Base-by-base conservation (phyloP, 2,888 invertebrate genomes). In the Apamea epomidion region DNA sequence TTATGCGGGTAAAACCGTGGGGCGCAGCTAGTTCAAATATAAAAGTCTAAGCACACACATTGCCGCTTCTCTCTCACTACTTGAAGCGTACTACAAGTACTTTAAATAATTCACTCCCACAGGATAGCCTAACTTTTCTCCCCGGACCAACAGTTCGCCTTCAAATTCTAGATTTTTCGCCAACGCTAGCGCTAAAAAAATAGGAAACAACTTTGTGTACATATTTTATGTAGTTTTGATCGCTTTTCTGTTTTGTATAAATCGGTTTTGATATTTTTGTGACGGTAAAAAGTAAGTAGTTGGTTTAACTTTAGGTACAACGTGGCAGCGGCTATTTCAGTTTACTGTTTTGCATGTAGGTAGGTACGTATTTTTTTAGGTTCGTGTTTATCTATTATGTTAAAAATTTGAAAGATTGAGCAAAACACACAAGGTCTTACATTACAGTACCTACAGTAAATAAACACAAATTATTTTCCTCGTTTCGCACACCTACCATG, bases 51-150 rank as follows among this genome's bases (percentile, higher is more conserved):
- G 25, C n/a, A 71, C 60, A 81, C n/a, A 71, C 42, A 0, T 8
- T 18, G 18, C 29, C 32, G n/a, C n/a, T 75, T 32, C 10, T 21
- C 74, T 48, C 74, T 48, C 67, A 32, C 48, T 16, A 58, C 80
- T 80, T 64, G 37, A 68, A 75, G 45, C 68, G 21, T 32, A n/a
- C n/a, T n/a, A n/a, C n/a, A n/a, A 29, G 48, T 72, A 85, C 67
- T 75, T 75, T 81, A 73, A 73, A 75, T 85, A 81, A 83, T 83
- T 83, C 58, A 60, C 72, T 85, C 51, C 85, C 69, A 64, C 62
- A 42, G 51, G 64, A 69, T 21, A 7, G 6, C 16, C 67, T 29
- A 74, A 80, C 65, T 80, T 80, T 76, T 3, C 64, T n/a, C n/a
- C 16, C 14, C 62, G 12, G n/a, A 71, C 80, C 58, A 58, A 80